These are phyloP conservation scores for Ptilorrhoa leucosticta DNA, from an alignment of 2,113 vertebrate species.

Conservation along the genomic window DNA sequence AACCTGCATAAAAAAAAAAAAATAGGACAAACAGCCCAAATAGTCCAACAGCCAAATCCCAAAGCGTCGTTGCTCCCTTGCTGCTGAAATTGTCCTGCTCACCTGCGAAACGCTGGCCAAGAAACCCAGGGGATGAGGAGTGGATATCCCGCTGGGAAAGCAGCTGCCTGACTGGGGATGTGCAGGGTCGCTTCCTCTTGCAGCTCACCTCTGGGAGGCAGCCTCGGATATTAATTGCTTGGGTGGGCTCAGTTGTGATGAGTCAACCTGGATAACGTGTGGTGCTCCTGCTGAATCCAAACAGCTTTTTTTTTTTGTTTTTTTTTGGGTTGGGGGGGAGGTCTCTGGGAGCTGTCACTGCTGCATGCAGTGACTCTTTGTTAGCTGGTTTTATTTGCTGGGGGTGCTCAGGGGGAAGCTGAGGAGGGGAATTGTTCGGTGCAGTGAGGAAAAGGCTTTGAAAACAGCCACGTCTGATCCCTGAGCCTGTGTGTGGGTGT, in stretches of 20 bases:
- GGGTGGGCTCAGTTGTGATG: slow-evolving; percentile 11
- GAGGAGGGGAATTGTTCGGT: not conserved
- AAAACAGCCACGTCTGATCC: not conserved
- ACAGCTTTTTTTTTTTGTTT: not conserved
- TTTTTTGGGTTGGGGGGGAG: accelerated
- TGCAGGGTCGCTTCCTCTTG: not conserved
- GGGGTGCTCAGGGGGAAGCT: not conserved
- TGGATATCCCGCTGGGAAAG: not conserved
- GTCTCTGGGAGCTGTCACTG: not conserved
- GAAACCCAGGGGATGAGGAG: not conserved
- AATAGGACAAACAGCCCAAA: not conserved
- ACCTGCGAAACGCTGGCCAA: not conserved
- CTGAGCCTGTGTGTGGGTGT: slow-evolving; percentile 34
- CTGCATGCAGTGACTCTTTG: not conserved
- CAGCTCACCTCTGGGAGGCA: slow-evolving; percentile 54
- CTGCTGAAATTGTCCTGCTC: not conserved
- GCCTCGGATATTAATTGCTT: slow-evolving; percentile 1
- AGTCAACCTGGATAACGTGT: not conserved
- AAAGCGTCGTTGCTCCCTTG: accelerated
- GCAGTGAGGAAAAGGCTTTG: not conserved
- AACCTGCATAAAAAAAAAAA: too few species aligned
- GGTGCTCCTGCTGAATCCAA: not conserved
- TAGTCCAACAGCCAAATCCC: not conserved
- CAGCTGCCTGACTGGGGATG: accelerated
- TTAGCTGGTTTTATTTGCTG: not conserved